phyloP scores from a whole-genome alignment of 1,140 invertebrate species.

The Luehdorfia chinensis region DNA sequence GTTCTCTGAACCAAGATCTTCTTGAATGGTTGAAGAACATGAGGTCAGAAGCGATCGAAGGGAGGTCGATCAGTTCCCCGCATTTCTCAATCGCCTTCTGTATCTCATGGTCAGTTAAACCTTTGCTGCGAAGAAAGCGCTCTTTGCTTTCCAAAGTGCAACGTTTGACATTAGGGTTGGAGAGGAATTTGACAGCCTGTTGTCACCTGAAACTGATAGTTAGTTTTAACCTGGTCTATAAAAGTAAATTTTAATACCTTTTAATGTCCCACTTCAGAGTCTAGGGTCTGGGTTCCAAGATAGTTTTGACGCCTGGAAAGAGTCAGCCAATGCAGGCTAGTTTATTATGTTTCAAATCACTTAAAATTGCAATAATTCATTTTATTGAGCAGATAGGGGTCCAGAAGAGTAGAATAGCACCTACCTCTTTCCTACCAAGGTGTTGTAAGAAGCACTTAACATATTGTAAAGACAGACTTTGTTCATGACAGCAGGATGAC shows the following conservation, averaged over 20 bases:
- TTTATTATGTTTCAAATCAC: too few species aligned
- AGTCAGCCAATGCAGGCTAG: background rate
- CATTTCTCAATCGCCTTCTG: conserved; percentile 82
- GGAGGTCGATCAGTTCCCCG: conserved; percentile 47
- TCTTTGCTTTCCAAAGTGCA: conserved; percentile 87
- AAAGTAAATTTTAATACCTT: too few species aligned
- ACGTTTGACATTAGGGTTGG: conserved; percentile 87
- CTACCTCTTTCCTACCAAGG: too few species aligned
- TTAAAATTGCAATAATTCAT: too few species aligned
- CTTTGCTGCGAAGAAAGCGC: conserved; percentile 88
- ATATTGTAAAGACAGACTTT: too few species aligned
- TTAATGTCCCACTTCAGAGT: too few species aligned
- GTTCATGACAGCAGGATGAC: too few species aligned
- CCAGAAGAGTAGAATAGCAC: too few species aligned
- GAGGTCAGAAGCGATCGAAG: conserved; percentile 61
- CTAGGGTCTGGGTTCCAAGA: too few species aligned
- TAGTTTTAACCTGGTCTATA: background rate
- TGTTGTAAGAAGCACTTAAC: too few species aligned
- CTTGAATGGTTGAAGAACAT: conserved; percentile 63
- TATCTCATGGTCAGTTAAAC: conserved; percentile 88
- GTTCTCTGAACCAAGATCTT: conserved; percentile 80
- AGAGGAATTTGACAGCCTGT: conserved; percentile 92
- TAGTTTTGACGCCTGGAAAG: too few species aligned
- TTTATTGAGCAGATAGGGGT: too few species aligned
- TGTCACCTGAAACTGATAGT: conserved; percentile 79